phyloP scores from a whole-genome alignment of 2,113 vertebrate species.

The Atrichornis clamosus region DNA sequence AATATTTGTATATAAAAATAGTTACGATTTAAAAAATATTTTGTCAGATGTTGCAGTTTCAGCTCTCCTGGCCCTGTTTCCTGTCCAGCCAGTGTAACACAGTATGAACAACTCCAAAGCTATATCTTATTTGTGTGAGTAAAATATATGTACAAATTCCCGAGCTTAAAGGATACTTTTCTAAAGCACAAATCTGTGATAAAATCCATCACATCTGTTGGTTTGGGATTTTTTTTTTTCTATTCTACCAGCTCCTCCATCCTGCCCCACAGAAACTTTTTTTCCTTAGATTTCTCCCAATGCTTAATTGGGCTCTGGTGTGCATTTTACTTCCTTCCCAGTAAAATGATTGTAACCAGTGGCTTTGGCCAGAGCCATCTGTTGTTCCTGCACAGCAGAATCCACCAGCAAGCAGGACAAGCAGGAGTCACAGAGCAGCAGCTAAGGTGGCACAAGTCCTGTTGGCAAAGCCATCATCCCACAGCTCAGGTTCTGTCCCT shows the following conservation, averaged over 20 bases:
- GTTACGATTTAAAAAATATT: not conserved
- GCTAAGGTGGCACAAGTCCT: not conserved
- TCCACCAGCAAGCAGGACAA: not conserved
- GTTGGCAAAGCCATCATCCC: not conserved
- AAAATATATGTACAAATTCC: not conserved
- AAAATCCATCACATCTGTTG: not conserved
- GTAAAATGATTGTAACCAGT: not conserved
- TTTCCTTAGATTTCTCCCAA: not conserved
- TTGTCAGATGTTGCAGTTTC: not conserved
- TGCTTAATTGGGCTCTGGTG: not conserved
- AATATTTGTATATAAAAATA: not conserved
- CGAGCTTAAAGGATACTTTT: not conserved
- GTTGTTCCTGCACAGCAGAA: not conserved
- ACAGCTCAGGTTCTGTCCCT: not conserved
- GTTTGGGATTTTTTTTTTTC: not conserved
- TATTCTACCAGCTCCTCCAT: not conserved
- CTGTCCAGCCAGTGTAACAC: not conserved
- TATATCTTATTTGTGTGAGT: not conserved
- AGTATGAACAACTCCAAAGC: not conserved
- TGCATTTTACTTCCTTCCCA: not conserved
- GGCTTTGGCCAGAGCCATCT: not conserved
- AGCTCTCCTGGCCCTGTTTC: not conserved
- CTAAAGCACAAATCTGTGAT: not conserved
- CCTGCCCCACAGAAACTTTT: not conserved
- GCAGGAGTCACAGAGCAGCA: not conserved